A percentile compares a stretch with the other conserved stretches of the same genome.
These are phyloP conservation scores for Gulo gulo DNA, from an alignment of 2,113 vertebrate species.

Conservation along the genomic window DNA sequence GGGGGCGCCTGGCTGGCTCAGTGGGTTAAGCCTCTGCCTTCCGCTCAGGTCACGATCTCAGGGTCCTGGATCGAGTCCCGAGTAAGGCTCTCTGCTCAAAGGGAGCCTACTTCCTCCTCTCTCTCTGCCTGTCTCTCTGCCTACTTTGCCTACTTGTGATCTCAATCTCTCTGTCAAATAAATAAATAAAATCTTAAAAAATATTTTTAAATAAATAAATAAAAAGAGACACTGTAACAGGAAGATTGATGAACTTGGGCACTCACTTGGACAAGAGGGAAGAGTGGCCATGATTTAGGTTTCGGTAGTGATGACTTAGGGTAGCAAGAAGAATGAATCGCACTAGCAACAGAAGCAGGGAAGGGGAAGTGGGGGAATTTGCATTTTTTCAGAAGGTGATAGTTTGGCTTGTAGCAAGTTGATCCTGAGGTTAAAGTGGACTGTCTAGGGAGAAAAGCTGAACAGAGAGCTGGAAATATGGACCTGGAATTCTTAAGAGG, in stretches of 20 bases:
- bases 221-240: neutral
- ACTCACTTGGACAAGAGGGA: neutral
- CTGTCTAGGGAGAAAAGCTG: neutral
- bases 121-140: too few species aligned
- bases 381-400: neutral
- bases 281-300: neutral
- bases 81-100: too few species aligned
- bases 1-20: neutral
- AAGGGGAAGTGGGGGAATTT: neutral
- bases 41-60: too few species aligned
- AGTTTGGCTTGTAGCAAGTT: neutral
- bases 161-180: too few species aligned
- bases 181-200: too few species aligned
- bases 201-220: too few species aligned
- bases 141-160: too few species aligned
- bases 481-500: neutral
- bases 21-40: too few species aligned
- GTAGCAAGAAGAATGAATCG: neutral
- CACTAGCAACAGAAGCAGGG: neutral
- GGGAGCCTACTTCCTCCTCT: too few species aligned
- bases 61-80: too few species aligned
- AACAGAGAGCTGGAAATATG: neutral
- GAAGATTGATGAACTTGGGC: neutral
- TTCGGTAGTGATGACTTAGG: neutral
- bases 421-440: conserved; percentile 16